phyloP scores from a whole-genome alignment of 2,113 vertebrate genomes.

The Sinosuthora webbiana region DNA sequence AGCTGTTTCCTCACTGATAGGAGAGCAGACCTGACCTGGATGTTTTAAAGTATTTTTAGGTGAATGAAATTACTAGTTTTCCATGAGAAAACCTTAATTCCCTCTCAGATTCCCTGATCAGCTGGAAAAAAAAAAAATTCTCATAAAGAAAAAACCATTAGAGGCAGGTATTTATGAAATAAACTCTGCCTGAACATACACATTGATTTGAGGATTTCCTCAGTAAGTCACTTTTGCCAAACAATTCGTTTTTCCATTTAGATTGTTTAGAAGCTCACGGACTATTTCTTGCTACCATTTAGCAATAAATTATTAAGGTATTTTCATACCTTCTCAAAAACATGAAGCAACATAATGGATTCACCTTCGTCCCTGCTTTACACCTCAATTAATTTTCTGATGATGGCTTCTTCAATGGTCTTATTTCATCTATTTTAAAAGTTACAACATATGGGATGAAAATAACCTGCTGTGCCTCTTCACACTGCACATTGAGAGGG shows the following conservation, averaged over 20 bases:
- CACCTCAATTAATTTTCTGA: neutral
- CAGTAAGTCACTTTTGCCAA: neutral
- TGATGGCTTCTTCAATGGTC: neutral
- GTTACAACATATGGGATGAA: neutral
- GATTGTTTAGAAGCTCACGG: neutral
- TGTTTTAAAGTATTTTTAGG: neutral
- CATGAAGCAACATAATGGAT: neutral
- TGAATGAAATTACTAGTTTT: neutral
- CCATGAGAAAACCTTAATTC: neutral
- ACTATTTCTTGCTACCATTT: neutral
- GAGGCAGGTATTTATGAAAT: neutral
- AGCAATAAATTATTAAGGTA: neutral
- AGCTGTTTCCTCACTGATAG: neutral
- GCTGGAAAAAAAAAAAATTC: too few relatives aligned
- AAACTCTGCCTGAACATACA: neutral
- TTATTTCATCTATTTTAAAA: neutral
- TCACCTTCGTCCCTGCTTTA: neutral
- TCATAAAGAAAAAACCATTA: neutral
- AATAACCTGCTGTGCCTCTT: neutral
- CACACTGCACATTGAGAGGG: neutral
- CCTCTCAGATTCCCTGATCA: neutral
- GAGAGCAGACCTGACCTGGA: neutral
- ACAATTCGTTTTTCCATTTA: neutral
- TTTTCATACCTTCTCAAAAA: neutral
- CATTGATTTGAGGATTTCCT: neutral